Base-by-base conservation (phyloP, 2,797 vertebrate genomes). In the Naso thynnoides region DNA sequence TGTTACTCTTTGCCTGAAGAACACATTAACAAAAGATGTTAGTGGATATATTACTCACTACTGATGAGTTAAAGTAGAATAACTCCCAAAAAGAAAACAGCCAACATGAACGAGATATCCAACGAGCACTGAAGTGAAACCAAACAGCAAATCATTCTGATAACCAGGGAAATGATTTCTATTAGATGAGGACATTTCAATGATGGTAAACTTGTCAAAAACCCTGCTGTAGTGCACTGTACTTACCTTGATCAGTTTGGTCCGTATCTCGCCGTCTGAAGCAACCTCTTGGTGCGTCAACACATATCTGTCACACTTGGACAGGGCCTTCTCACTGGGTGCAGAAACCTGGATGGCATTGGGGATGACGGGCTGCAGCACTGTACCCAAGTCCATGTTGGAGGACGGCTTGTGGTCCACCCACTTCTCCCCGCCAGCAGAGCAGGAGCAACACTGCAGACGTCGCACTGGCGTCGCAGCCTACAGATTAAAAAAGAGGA, bases 241-340 rank as follows among this genome's bases (percentile, higher is more conserved):
- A 21, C 26, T 57, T 90, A 98, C 98, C 96, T 99, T 99, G 65
- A 99, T 97, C 4, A 99, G 94, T 39, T 97, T 96, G 70, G 97
- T 99, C 75, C 96, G 94, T 76, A 98, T 96, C 93, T 98, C 98
- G 8, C 98, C 98, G 50, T 99, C 97, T 0, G 98, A 98, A 31
- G 97, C 97, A 38, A 99, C 82, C 88, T 99, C 97, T 93, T 99
- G 98, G 91, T 99, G 98, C 0, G 97, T 99, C 81, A 99, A 93
- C 93, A 98, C 95, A 23, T 99, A 99, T 90, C 96, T 95, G 93
- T 99, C 97, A 66, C 97, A 98, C 86, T 97, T 96, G 8, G 98
- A 95, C 87, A 99, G 93, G 0, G 95, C 96, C 85, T 95, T 98
- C 90, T 98, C 96, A 0, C 80, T 98, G 19, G 98, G 95, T 2